Evolutionary conservation across 2,888 invertebrate species (phyloP), one percentile per base, ranked within the genome.

Genomic region (Rosalia funebris): DNA sequence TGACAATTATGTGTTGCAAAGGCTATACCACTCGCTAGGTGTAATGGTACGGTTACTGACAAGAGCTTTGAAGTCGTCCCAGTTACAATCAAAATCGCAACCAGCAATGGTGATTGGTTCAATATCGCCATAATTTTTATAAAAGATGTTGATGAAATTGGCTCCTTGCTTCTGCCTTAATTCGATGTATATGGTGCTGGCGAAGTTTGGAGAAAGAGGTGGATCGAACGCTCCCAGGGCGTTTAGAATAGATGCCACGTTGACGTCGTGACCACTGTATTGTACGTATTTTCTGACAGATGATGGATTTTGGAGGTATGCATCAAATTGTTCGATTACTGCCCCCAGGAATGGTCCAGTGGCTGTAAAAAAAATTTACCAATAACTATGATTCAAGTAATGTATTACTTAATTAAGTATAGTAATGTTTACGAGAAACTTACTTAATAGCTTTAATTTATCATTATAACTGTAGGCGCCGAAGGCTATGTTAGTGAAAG

Each of bases 261-360:
- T 64, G 9, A 31, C 25, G 12, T 64, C 64, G 32, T 64, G 64
- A 3, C 14, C 61, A 31, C 64, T 64, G 50, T 56, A 61, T 32
- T 61, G 55, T 39, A 37, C 42, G 31, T 45, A 61, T 41, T 58
- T 60, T 25, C 39, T 31, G 10, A 12, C 17, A 17, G 16, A 31
- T n/a, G 47, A 16, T 3, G 34, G n/a, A 19, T 57, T 36, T n/a
- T n/a, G n/a, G 0, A 17, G 2, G 12, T 12, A 41, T n/a, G 12
- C 11, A n/a, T 59, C 54, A 31, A 56, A 47, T 17, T 32, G 16
- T n/a, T 47, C 31, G 2, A 55, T 2, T 17, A 55, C 36, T 15
- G 36, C 53, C 10, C 53, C 20, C 0, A 59, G 15, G 4, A 59
- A 15, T 0, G 53, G 7, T 10, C 88, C 88, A 0, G 80, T 74